Evolutionary conservation across 2,888 invertebrate species (phyloP), one percentile per base, ranked within the genome.

Genomic region (Protophormia terraenovae): DNA sequence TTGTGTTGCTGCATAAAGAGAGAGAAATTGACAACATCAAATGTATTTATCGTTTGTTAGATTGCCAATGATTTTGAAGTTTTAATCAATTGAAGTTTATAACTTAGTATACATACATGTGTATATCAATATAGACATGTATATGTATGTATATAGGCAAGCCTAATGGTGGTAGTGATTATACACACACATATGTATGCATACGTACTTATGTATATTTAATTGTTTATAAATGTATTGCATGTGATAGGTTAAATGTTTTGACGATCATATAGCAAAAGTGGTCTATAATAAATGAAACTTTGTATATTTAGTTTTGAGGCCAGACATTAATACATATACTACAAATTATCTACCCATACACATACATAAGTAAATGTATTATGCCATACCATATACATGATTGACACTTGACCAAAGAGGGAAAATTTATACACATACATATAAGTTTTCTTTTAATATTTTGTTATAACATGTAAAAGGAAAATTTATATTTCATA

Each of bases 31-130:
- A 67, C 72, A 81, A 53, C 67, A 81, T 72, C 53, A 72, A 73
- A 73, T 67, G 60, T 62, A 84, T 81, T 67, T 72, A 84, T 67
- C 53, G 50, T 80, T 62, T 81, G 80, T 32, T 77, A 75, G 71
- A 72, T 66, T 66, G 75, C 64, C 75, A 80, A 76, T 80, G 76
- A 80, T 66, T 84, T 76, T 76, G 66, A 76, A 67, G 72, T 71
- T 80, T 67, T 80, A 84, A 84, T 80, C 80, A 84, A 66, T 72
- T 41, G 60, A 41, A 66, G 53, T 71, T 71, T 71, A 71, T 53
- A 50, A 66, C 19, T 50, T 27, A 50, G 32, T 67, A 1, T 24
- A 16, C 8, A 55, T n/a, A n/a, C 14, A n/a, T 10, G n/a, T 47
- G n/a, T 24, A 7, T 66, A n/a, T 41, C 5, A 10, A 1, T 19